Percentiles rank a stretch among this genome's conserved stretches.
Evolutionary conservation across 2,113 vertebrate species (phyloP).

Genomic region (Tragelaphus scriptus): DNA sequence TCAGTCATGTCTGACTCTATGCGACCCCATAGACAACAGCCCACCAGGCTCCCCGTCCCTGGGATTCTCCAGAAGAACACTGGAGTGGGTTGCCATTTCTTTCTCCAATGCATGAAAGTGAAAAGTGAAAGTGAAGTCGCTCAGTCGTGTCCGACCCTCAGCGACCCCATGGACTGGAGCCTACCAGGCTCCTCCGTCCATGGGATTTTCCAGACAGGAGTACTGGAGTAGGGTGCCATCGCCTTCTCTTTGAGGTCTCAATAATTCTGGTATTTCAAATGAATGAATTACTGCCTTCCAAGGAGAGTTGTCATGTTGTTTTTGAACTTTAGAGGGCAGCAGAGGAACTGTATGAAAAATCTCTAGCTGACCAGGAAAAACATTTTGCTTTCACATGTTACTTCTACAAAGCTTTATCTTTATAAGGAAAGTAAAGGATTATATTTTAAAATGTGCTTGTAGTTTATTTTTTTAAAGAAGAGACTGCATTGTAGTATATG

Average conservation of each 20-base stretch:
- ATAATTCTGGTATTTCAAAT: not conserved
- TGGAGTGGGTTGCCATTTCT: too few relatives aligned
- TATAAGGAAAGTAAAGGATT: constrained; percentile 33
- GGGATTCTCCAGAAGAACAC: too few relatives aligned
- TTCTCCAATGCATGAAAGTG: too few relatives aligned
- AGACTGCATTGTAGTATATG: not conserved
- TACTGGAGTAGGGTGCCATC: too few relatives aligned
- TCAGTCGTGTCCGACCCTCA: too few relatives aligned
- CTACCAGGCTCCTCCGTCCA: too few relatives aligned
- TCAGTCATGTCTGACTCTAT: too few relatives aligned
- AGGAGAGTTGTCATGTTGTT: constrained; percentile 40
- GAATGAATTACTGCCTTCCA: not conserved
- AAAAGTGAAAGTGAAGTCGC: too few relatives aligned
- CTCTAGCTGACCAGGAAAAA: not conserved
- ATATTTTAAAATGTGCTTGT: not conserved
- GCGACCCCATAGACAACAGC: too few relatives aligned
- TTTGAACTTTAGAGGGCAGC: constrained; percentile 77
- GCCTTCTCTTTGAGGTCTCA: not conserved
- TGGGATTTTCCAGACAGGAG: too few relatives aligned
- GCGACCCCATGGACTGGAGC: too few relatives aligned
- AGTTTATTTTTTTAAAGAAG: not conserved
- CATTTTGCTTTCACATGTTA: not conserved
- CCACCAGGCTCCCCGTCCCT: too few relatives aligned
- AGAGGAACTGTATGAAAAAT: constrained; percentile 70
- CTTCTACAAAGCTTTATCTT: constrained; percentile 19